These are phyloP conservation scores for Pogonomyrmex barbatus DNA, from an alignment of 1,140 invertebrate species.

Conservation along the genomic window DNA sequence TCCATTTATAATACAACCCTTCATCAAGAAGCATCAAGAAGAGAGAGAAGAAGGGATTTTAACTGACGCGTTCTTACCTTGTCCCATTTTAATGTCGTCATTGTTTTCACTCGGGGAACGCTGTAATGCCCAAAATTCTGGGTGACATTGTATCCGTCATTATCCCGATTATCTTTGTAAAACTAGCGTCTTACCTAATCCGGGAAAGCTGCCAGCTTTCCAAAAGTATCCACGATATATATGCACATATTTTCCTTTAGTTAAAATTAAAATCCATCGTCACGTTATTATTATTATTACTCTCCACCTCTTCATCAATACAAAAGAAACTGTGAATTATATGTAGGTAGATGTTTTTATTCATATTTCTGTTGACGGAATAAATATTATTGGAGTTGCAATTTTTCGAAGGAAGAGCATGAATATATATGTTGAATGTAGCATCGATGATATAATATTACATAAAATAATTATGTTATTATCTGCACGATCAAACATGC, in stretches of 20 bases:
- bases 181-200: constrained; percentile 4
- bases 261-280: constrained; percentile 33
- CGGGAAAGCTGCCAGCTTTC: not conserved
- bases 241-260: not conserved
- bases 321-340: not conserved
- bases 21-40: not conserved
- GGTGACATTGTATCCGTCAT: not conserved
- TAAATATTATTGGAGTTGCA: constrained; percentile 8
- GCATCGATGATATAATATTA: constrained; percentile 8
- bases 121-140: not conserved
- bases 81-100: not conserved
- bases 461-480: constrained; percentile 44
- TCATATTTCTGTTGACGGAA: not conserved
- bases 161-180: not conserved
- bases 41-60: not conserved
- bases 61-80: not conserved
- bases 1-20: not conserved
- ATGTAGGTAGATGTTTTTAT: not conserved
- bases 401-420: not conserved
- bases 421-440: not conserved
- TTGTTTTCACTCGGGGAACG: not conserved
- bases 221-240: constrained; percentile 1
- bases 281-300: constrained; percentile 1
- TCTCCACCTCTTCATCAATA: not conserved
- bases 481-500: constrained; percentile 24